These are phyloP conservation scores for Diarsia brunnea DNA, from an alignment of 2,888 invertebrate genomes.

Conservation along the genomic window DNA sequence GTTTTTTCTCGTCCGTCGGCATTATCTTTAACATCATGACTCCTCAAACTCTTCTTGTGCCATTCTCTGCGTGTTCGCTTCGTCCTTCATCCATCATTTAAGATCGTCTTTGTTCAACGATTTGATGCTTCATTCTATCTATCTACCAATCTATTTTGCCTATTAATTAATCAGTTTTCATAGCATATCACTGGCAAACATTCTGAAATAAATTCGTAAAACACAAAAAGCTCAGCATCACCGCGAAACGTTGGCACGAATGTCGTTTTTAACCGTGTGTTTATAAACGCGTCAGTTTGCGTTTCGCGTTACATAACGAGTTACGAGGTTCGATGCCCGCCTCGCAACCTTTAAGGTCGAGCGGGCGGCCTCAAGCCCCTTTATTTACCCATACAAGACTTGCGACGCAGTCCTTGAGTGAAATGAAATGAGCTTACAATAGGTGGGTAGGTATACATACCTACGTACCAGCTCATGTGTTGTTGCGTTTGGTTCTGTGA, in stretches of 20 bases:
- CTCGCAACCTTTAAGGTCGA: conserved; percentile 88
- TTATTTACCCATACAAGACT: conserved; percentile 78
- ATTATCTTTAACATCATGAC: too few relatives aligned
- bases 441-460: conserved; percentile 23
- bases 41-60: too few relatives aligned
- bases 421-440: conserved; percentile 65
- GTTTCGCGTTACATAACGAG: conserved; percentile 84
- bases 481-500: conserved; percentile 1
- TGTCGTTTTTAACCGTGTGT: conserved; percentile 49
- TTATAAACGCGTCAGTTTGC: conserved; percentile 75
- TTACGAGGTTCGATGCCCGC: conserved; percentile 83
- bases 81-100: background rate
- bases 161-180: too few relatives aligned
- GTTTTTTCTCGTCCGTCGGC: too few relatives aligned
- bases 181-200: background rate
- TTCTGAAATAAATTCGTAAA: conserved; percentile 14
- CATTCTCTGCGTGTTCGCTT: too few relatives aligned
- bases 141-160: background rate
- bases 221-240: conserved; percentile 18
- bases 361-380: conserved; percentile 78
- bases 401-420: conserved; percentile 64
- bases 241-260: conserved; percentile 27
- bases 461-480: conserved; percentile 20
- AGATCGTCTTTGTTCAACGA: background rate
- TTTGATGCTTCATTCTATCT: conserved; percentile 1